Conservation (phyloP, 2,797 vertebrate species). For the Takifugu rubripes region DNA sequence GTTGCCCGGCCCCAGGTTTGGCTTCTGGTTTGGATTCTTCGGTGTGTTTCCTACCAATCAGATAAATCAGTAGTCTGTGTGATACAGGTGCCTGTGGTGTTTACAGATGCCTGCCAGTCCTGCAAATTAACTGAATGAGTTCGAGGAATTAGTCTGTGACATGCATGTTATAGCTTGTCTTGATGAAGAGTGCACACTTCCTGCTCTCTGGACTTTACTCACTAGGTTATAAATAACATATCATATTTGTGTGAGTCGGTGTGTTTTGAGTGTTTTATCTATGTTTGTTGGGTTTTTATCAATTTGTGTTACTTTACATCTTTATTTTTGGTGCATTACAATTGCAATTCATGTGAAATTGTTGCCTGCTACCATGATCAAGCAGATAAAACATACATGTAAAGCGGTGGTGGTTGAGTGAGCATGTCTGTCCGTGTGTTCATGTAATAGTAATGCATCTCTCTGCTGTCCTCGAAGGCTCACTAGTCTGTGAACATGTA, state of each 20-base stretch:
- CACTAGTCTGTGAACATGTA: not conserved
- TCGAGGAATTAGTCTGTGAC: constrained; percentile 49
- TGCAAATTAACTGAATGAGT: constrained; percentile 50
- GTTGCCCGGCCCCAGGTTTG: constrained; percentile 22
- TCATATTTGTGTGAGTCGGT: too few species aligned
- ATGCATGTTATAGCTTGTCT: not conserved
- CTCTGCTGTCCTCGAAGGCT: constrained; percentile 12
- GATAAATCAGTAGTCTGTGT: constrained; percentile 31
- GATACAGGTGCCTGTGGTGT: constrained; percentile 15
- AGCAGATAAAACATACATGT: too few species aligned
- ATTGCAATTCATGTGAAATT: too few species aligned
- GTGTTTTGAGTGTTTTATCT: too few species aligned
- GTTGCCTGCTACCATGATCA: too few species aligned
- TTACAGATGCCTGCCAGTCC: constrained; percentile 41
- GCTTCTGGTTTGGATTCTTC: constrained; percentile 4
- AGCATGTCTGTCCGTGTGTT: not conserved
- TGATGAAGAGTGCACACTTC: too few species aligned
- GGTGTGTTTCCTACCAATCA: constrained; percentile 42
- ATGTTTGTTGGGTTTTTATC: too few species aligned
- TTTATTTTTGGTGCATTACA: too few species aligned
- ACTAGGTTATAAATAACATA: too few species aligned
- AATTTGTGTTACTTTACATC: too few species aligned
- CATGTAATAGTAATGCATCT: constrained; percentile 23
- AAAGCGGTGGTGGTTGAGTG: too few species aligned
- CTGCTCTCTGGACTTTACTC: too few species aligned